Base-by-base conservation (phyloP, 2,888 invertebrate genomes). In the Parnassius smintheus region DNA sequence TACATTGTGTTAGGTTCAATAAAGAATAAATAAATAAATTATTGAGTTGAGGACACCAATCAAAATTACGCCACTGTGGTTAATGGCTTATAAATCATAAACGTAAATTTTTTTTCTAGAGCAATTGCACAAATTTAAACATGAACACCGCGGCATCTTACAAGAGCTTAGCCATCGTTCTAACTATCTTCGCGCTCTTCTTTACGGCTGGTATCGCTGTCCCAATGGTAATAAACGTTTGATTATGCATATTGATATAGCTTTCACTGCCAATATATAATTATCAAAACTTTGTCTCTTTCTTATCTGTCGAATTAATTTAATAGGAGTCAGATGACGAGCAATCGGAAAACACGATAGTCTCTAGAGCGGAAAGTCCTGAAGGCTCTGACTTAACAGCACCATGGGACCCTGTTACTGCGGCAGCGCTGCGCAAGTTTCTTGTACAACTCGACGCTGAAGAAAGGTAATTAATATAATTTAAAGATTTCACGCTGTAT, bases 361-460 rank as follows among this genome's bases (percentile, higher is more conserved):
- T 77, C 63, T 73, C 76, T 1, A 83, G 81, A 58, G 75, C 83
- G 10, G 88, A 85, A 18, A 74, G 70, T n/a, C 79, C 77, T 18
- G 74, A 72, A 0, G 73, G 75, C 46, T 83, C 84, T 41, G 70
- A 72, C 35, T 61, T 82, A 64, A 67, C 81, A 2, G 76, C 75
- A 0, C 73, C 85, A 1, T 88, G 86, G 86, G 91, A 91, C 68
- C 77, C 83, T 48, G 74, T 91, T 68, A 85, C 89, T 70, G 78
- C 86, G 4, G 91, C 90, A 10, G 86, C 89, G 0, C 81, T 91
- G 2, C 82, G 86, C 67, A 91, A 91, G 65, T 76, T 92, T 59
- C 74, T 92, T 22, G 67, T 88, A 69, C 91, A 91, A 70, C 81
- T 91, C 0, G 90, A 90, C 58, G 76, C 81, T 55, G 88, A 88